Percentiles rank a stretch among this genome's conserved stretches.
phyloP scores from a whole-genome alignment of 1,140 invertebrate genomes.

The Drosophila suzukii region DNA sequence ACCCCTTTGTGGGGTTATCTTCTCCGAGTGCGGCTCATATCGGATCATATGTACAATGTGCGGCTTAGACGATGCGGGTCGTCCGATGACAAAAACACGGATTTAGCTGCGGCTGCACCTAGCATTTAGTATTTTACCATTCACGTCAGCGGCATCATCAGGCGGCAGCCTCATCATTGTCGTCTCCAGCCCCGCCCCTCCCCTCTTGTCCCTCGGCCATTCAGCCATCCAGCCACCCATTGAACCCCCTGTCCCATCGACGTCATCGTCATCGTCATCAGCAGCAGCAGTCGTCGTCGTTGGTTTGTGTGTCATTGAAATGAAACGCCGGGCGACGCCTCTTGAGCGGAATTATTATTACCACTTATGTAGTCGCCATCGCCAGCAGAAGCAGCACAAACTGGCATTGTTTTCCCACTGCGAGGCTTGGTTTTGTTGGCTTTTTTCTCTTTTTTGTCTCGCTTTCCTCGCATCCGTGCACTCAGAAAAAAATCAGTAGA shows the following conservation, averaged over 20 bases:
- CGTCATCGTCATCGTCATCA: conserved; percentile 35
- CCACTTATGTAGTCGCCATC: conserved; percentile 74
- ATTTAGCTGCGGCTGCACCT: conserved; percentile 47
- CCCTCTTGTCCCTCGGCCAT: neutral
- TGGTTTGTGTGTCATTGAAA: conserved; percentile 83
- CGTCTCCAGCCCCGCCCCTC: neutral
- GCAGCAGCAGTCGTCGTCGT: conserved; percentile 51
- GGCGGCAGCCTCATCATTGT: conserved; percentile 27
- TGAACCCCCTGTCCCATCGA: neutral
- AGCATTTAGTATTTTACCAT: conserved; percentile 48
- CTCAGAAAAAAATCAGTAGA: neutral
- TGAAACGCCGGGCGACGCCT: conserved; percentile 79
- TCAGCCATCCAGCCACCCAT: neutral
- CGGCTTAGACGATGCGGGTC: conserved; percentile 46
- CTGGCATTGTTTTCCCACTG: conserved; percentile 76
- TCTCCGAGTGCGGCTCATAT: conserved; percentile 19
- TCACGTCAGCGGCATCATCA: conserved; percentile 46
- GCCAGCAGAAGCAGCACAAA: conserved; percentile 47
- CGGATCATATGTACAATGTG: conserved; percentile 30
- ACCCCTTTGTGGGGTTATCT: conserved; percentile 12
- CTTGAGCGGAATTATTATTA: conserved; percentile 83
- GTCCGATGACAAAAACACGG: conserved; percentile 55
- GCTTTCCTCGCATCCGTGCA: conserved; percentile 16
- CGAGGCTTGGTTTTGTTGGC: conserved; percentile 59
- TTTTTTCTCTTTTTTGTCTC: conserved; percentile 41